Evolutionary conservation across 2,113 vertebrate species (phyloP).

Genomic region (Hucho hucho): DNA sequence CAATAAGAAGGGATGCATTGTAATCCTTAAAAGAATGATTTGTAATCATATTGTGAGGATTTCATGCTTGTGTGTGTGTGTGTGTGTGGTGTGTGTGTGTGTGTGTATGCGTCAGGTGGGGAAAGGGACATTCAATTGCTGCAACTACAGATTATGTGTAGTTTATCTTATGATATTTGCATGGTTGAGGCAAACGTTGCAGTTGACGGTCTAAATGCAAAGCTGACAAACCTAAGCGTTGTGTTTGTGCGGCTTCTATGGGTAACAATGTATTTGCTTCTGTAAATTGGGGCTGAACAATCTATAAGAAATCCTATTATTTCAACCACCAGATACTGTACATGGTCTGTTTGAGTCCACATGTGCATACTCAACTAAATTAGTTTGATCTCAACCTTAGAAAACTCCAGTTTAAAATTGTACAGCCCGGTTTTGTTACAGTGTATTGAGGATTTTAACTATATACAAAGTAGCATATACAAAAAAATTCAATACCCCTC

Average conservation of each 20-base stretch:
- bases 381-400: slow-evolving; percentile 36
- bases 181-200: not conserved
- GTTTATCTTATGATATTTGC: slow-evolving; percentile 20
- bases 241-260: slow-evolving; percentile 28
- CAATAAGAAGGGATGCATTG: slow-evolving; percentile 53
- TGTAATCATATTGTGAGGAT: slow-evolving; percentile 25
- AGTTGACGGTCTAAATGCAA: not conserved
- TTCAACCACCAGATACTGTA: slow-evolving; percentile 40
- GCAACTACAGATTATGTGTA: slow-evolving; percentile 13
- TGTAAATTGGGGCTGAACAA: slow-evolving; percentile 24
- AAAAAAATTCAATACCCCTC: slow-evolving; percentile 62
- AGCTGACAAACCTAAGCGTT: slow-evolving; percentile 15
- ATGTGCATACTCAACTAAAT: slow-evolving; percentile 37
- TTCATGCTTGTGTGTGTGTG: slow-evolving; percentile 7
- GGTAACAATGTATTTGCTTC: not conserved
- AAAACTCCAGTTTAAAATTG: slow-evolving; percentile 46
- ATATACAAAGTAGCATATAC: slow-evolving; percentile 72
- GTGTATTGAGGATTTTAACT: slow-evolving; percentile 68
- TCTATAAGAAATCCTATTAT: slow-evolving; percentile 10
- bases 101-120: slow-evolving; percentile 7
- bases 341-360: slow-evolving; percentile 30
- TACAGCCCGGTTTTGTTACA: slow-evolving; percentile 57
- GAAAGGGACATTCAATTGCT: slow-evolving; percentile 38
- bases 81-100: not conserved
- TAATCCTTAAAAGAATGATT: slow-evolving; percentile 44